Evolutionary conservation across 2,888 invertebrate genomes (phyloP).

Genomic region (Macrosiphum euphorbiae): DNA sequence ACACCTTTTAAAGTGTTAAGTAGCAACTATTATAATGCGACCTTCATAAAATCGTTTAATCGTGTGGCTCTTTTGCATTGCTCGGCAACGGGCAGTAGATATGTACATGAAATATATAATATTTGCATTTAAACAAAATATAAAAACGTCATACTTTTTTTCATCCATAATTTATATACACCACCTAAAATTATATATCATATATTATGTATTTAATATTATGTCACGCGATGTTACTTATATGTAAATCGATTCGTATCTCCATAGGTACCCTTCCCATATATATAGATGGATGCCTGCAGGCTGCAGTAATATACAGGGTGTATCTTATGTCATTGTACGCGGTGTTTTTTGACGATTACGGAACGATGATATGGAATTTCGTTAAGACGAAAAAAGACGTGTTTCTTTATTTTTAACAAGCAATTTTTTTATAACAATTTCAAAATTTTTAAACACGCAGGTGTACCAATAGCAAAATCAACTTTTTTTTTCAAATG

Average conservation of each 20-base stretch:
- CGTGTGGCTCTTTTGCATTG: background rate
- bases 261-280: background rate
- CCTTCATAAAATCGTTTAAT: background rate
- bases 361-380: too few species aligned
- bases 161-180: background rate
- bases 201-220: too few species aligned
- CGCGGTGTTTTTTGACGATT: too few species aligned
- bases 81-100: too few species aligned
- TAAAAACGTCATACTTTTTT: background rate
- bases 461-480: too few species aligned
- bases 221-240: background rate
- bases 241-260: background rate
- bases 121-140: background rate
- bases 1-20: background rate
- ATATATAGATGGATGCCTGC: background rate
- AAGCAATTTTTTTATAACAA: too few species aligned
- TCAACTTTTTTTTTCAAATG: too few species aligned
- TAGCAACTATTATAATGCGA: background rate
- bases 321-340: too few species aligned
- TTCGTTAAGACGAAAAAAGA: too few species aligned
- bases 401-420: too few species aligned
- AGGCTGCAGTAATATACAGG: background rate
- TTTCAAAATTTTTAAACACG: too few species aligned
- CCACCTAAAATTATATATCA: background rate
- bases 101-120: background rate